A percentile compares a stretch with the other conserved stretches of the same genome.
Evolutionary conservation across 2,888 invertebrate species (phyloP).

Genomic region (Aleiodes leptofemur): DNA sequence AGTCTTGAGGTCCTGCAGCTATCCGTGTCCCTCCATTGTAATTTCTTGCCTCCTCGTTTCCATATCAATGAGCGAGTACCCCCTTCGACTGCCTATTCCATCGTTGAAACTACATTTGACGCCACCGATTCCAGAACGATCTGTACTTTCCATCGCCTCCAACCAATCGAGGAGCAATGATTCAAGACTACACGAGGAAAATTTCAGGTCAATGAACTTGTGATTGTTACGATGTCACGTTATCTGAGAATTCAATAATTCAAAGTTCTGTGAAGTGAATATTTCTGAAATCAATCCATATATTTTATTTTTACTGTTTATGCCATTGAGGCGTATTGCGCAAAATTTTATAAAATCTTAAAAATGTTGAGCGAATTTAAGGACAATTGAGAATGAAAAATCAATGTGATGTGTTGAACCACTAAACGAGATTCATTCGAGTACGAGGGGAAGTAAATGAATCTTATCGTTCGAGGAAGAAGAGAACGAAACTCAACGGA

Average conservation of each 20-base stretch:
- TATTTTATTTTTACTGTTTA: too few relatives aligned
- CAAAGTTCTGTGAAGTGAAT: neutral
- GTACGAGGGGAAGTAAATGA: too few relatives aligned
- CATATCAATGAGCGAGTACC: constrained; percentile 69
- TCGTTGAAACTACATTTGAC: constrained; percentile 64
- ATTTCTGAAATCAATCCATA: neutral
- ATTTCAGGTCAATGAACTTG: constrained; percentile 14
- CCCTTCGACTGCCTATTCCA: constrained; percentile 41
- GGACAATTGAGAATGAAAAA: too few relatives aligned
- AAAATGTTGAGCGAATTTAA: too few relatives aligned
- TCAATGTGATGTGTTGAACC: too few relatives aligned
- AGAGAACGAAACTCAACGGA: too few relatives aligned
- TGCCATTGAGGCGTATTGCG: too few relatives aligned
- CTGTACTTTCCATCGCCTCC: constrained; percentile 41
- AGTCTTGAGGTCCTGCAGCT: constrained; percentile 62
- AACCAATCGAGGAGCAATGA: constrained; percentile 5
- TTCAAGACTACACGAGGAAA: constrained; percentile 18
- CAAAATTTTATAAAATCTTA: too few relatives aligned
- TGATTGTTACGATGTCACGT: constrained; percentile 5
- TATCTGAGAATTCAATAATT: neutral
- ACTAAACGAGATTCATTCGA: too few relatives aligned
- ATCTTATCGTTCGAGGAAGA: too few relatives aligned
- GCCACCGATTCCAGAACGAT: constrained; percentile 53
- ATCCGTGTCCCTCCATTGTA: constrained; percentile 70
- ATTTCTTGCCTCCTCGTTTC: constrained; percentile 73